Evolutionary conservation across 2,888 invertebrate species (phyloP), one percentile per base, ranked within the genome.

Genomic region (Drosophila greeni): DNA sequence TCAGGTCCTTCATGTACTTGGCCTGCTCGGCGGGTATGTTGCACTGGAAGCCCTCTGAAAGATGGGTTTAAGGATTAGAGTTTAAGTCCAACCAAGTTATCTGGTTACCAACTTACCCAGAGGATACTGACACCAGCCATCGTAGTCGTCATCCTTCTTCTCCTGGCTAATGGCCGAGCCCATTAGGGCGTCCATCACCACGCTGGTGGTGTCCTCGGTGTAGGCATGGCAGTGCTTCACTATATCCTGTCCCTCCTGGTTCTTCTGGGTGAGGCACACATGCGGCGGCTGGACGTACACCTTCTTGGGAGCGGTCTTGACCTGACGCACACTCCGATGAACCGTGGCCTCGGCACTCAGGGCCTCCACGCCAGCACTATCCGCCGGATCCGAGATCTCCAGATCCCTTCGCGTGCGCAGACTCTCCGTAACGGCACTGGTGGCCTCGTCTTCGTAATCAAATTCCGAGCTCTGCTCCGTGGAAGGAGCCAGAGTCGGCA

Each of bases 91-190:
- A n/a, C n/a, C n/a, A n/a, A n/a, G n/a, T n/a, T n/a, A n/a, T n/a
- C n/a, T n/a, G n/a, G n/a, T n/a, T n/a, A n/a, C n/a, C n/a, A 33
- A 14, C 36, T 20, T 20, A 90, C 91, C 90, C 73, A 92, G 86
- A 5, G 92, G 91, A 89, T 94, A 95, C 66, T 91, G 92, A 87
- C 95, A 95, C 91, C 93, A 93, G 60, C 90, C 90, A 0, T 84
- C 86, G 33, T 84, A 86, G 39, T 89, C 87, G 0, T 88, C 88
- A 29, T 85, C 86, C 54, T 86, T 86, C 26, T 89, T 86, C 34
- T 87, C 74, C 40, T 47, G 45, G 20, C 65, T 65, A 67, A 88
- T 85, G 0, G 91, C 90, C 4, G 91, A 90, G n/a, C 89, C 87
- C 66, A 93, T 84, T 12, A 90, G 90, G 1, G 91, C 90, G 43